Evolutionary conservation across 2,888 invertebrate genomes (phyloP).

Genomic region (Lepetodrilus schrolli): DNA sequence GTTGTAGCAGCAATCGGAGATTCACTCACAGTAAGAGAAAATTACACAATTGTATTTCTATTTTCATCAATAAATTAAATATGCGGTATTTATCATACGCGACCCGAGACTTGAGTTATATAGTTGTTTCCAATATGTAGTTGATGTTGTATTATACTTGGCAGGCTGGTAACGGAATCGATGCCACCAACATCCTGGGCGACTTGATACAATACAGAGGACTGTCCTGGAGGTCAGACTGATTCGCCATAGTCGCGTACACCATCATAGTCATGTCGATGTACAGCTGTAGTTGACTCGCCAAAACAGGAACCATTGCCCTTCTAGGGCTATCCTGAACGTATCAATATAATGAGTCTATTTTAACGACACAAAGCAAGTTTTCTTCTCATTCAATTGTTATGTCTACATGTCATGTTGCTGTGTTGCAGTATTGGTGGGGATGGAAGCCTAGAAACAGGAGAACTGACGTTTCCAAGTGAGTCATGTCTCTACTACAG

Average conservation of each 20-base stretch:
- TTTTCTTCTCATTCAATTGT: no score
- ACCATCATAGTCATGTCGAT: neutral
- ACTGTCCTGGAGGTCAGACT: slow-evolving; percentile 61
- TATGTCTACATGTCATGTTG: neutral
- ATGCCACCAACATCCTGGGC: slow-evolving; percentile 59
- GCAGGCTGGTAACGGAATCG: slow-evolving; percentile 67
- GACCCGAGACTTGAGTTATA: neutral
- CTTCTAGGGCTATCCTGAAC: no score
- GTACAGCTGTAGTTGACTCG: no score
- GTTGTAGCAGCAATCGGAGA: slow-evolving; percentile 67
- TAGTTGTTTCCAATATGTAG: neutral
- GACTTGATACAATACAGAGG: slow-evolving; percentile 62
- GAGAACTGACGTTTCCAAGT: slow-evolving; percentile 65
- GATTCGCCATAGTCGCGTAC: neutral
- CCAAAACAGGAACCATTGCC: no score
- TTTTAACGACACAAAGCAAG: no score
- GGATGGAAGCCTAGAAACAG: slow-evolving; percentile 48
- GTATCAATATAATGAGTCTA: no score
- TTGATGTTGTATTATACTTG: neutral
- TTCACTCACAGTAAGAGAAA: slow-evolving; percentile 62
- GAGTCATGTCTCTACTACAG: no score
- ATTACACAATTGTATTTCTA: neutral
- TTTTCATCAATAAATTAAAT: neutral
- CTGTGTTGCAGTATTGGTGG: slow-evolving; percentile 64
- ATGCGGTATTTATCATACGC: neutral